These are phyloP conservation scores for Spheniscus humboldti DNA, from an alignment of 2,797 vertebrate genomes.

Conservation along the genomic window DNA sequence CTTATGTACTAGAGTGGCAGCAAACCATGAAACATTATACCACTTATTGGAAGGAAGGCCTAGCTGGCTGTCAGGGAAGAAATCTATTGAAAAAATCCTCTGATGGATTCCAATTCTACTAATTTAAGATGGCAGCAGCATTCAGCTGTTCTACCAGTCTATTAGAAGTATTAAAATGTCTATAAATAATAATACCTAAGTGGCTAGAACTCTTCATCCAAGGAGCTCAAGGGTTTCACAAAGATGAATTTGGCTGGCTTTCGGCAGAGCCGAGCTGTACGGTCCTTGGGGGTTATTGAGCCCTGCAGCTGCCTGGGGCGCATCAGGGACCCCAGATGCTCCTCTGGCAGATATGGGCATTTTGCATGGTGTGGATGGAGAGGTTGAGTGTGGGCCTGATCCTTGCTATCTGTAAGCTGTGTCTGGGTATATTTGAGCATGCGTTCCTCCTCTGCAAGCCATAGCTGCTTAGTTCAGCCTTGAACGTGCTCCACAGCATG, in stretches of 20 bases:
- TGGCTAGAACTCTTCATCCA: neutral
- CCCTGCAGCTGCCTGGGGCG: too few species aligned
- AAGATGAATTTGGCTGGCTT: neutral
- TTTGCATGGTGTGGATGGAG: neutral
- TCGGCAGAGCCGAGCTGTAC: neutral
- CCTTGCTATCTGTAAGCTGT: neutral
- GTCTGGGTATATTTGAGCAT: fast-evolving
- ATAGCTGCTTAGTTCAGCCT: neutral
- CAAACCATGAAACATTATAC: conserved; percentile 20
- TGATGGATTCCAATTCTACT: neutral
- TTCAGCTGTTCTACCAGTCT: neutral
- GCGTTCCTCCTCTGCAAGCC: neutral
- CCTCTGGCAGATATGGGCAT: neutral
- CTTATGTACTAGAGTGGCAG: neutral
- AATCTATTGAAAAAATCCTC: neutral
- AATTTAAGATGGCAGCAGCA: conserved; percentile 2
- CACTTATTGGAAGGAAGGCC: neutral
- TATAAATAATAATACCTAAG: conserved; percentile 10
- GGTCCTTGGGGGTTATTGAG: neutral
- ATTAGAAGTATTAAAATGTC: neutral
- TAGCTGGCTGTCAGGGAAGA: conserved; percentile 4
- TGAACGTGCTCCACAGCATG: fast-evolving
- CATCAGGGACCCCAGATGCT: neutral
- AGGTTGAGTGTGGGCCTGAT: neutral
- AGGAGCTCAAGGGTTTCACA: neutral